Evolutionary conservation across 1,140 invertebrate species (phyloP).

Genomic region (Augochlora pura): DNA sequence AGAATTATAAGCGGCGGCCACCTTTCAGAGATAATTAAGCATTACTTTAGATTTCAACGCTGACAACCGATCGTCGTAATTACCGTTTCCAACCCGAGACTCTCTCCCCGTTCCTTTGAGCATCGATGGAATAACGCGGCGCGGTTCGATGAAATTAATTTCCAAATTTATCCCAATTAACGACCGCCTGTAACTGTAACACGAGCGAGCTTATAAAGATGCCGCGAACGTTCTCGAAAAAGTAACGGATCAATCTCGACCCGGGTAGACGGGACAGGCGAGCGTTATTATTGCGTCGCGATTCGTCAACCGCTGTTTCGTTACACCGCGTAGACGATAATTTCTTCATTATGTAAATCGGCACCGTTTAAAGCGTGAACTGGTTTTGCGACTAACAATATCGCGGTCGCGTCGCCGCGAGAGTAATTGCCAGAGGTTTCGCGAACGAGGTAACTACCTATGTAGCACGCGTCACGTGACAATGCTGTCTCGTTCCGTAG

Average conservation of each 20-base stretch:
- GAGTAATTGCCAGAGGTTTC: not conserved
- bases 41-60: not conserved
- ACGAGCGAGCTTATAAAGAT: not conserved
- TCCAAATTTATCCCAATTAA: not conserved
- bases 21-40: not conserved
- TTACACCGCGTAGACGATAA: not conserved
- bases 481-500: no score
- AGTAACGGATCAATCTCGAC: not conserved
- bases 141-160: not conserved
- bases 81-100: not conserved
- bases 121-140: not conserved
- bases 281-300: not conserved
- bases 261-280: not conserved
- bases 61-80: not conserved
- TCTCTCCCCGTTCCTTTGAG: not conserved
- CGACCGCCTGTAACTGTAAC: not conserved
- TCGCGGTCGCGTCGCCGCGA: not conserved
- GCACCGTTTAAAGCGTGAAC: not conserved
- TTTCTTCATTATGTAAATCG: not conserved
- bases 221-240: not conserved
- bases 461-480: no score
- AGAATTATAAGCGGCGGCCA: not conserved
- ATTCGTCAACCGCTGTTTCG: no score
- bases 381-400: not conserved
- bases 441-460: not conserved